Percentiles rank a stretch among this genome's conserved stretches.
Conservation (phyloP, 2,888 invertebrate species). For the Macrostomum cliftonense region DNA sequence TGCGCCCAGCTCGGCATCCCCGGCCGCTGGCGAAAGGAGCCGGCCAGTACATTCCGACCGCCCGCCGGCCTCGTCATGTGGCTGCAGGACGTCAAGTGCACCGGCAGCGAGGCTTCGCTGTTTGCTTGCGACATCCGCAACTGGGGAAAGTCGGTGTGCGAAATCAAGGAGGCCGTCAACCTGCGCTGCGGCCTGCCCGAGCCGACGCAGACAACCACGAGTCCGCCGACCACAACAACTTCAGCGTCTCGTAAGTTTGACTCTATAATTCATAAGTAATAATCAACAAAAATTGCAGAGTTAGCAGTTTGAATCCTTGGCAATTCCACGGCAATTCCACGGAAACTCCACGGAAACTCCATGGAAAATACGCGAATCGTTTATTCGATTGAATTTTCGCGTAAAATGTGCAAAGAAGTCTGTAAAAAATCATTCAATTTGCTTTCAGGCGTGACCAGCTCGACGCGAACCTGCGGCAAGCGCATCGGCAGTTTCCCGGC, state of each 20-base stretch:
- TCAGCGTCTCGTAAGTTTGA: background rate
- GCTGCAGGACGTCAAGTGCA: slow-evolving; percentile 40
- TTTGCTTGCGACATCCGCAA: slow-evolving; percentile 47
- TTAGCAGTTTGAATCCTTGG: no score
- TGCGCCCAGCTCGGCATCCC: slow-evolving; percentile 35
- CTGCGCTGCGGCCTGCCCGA: slow-evolving; percentile 31
- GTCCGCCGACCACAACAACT: background rate
- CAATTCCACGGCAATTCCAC: no score
- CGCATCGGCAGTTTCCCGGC: background rate
- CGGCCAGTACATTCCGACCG: no score
- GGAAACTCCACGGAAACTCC: no score
- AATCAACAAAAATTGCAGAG: no score
- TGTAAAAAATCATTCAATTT: no score
- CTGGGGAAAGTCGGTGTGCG: slow-evolving; percentile 56
- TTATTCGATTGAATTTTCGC: no score
- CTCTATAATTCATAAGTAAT: no score
- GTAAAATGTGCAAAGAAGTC: no score
- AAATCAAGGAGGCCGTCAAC: slow-evolving; percentile 54
- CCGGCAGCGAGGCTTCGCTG: slow-evolving; percentile 43
- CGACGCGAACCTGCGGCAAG: background rate
- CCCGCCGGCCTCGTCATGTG: slow-evolving; percentile 18
- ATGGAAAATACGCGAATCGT: no score
- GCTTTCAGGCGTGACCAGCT: no score
- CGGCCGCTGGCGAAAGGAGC: no score
- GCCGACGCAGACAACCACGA: slow-evolving; percentile 14